Evolutionary conservation across 2,888 invertebrate genomes (phyloP), one percentile per base, ranked within the genome.

Genomic region (Tillus elongatus): DNA sequence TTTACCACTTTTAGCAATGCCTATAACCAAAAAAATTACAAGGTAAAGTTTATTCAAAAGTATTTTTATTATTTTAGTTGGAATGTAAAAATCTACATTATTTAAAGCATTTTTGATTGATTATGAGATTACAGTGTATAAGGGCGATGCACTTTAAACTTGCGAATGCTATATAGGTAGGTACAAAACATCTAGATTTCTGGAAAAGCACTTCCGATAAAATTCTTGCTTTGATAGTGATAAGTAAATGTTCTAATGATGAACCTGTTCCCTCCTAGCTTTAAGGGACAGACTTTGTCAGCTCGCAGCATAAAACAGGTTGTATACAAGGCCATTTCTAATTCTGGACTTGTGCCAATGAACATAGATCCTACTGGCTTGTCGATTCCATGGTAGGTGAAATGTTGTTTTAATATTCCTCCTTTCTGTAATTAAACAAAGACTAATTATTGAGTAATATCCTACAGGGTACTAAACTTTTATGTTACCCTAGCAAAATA

Each of bases 241-340:
- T 36, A 82, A 11, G 77, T 79, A 53, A 81, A 78, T 0, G 89
- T 85, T 44, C 79, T 66, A 44, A 91, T 79, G 42, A 74, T 73
- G 44, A 90, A 77, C 44, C 74, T 74, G 41, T 78, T 78, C 19
- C 79, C 82, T 41, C 74, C 78, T 40, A 89, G 65, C 35, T 78
- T 77, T 8, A 90, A 70, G 0, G 80, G 81, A 51, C 90, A 91
- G 3, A 77, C 72, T 40, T 73, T 69, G 52, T 85, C 82, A 1
- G 82, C 77, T 35, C 88, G 74, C 9, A 83, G 68, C 29, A 86
- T 68, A 60, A 85, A 91, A 58, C 93, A 95, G 3, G 90, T 73
- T 0, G 91, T 86, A 61, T 90, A 93, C 2, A 93, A 63, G 0
- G 92, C 86, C 67, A 95, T 74, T 64, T 95, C 93, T 45, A 92